Base-by-base conservation (phyloP, 1,140 invertebrate species). In the Aphelenchoides avenae region DNA sequence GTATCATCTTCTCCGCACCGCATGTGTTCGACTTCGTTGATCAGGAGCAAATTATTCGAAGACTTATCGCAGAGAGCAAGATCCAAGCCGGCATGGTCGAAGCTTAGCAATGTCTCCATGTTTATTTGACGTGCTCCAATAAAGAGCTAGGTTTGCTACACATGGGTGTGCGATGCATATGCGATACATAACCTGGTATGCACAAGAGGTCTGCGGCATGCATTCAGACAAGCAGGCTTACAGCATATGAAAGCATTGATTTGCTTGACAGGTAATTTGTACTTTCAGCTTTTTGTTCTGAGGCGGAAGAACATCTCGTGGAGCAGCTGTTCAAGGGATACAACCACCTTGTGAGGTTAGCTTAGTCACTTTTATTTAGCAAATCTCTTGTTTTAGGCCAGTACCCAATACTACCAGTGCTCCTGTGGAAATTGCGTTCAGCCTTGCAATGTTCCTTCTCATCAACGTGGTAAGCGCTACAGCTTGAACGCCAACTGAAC, bases 1-100 rank as follows among this genome's bases (percentile, higher is more conserved):
- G 90, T 22, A 97, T 98, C 65, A 81, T 98, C n/a, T 91, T 97
- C 86, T 89, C 95, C 76, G 93, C 94, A 0, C 94, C 94, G 29
- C 90, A 97, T 80, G 97, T 98, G 78, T 97, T 98, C 80, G 92
- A 98, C 80, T 91, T 90, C 76, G 90, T 96, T 48, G 92, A 96
- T 81, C 91, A 96, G 81, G 89, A 94, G 79, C 86, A 86, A 78
- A 91, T 94, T 70, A 93, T 94, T 70, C 88, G 91, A 80, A 89
- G 89, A 72, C 91, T 93, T 78, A 74, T 64, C 34, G 62, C 48
- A 78, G n/a, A n/a, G n/a, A n/a, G n/a, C n/a, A n/a, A n/a, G n/a
- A n/a, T n/a, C n/a, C 57, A 49, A 24, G 49, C 47, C 31, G n/a
- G n/a, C n/a, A n/a, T n/a, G n/a, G n/a, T n/a, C n/a, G n/a, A n/a